phyloP scores from a whole-genome alignment of 2,888 invertebrate species.

The Mimumesa dahlbomi region DNA sequence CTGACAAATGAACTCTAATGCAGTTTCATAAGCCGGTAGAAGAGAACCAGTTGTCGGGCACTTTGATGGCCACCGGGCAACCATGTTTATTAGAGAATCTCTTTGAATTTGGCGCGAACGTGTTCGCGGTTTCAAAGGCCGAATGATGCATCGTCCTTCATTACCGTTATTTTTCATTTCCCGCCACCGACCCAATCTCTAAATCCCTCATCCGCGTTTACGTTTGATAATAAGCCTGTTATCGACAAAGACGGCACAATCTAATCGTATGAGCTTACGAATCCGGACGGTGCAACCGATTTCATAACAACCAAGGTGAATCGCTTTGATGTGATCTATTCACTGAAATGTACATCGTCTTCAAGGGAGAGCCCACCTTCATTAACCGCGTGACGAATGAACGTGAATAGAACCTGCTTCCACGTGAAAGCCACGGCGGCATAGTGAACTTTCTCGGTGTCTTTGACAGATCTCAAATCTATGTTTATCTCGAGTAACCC shows the following conservation, averaged over 20 bases:
- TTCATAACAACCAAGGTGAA: no score
- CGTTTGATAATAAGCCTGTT: conserved; percentile 35
- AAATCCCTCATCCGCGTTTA: conserved; percentile 14
- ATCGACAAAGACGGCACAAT: conserved; percentile 42
- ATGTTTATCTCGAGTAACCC: conserved; percentile 41
- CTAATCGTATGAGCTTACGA: no score
- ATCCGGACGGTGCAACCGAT: no score
- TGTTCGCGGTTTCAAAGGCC: not conserved
- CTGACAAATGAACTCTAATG: conserved; percentile 25
- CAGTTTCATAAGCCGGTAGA: conserved; percentile 8
- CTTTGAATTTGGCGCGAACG: conserved; percentile 6
- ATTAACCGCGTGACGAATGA: conserved; percentile 63
- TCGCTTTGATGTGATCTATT: no score
- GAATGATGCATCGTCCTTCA: not conserved
- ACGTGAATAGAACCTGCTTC: conserved; percentile 59
- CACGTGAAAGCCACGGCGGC: conserved; percentile 18
- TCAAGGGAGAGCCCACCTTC: conserved; percentile 44
- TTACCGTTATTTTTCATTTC: not conserved
- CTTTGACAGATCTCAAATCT: conserved; percentile 45
- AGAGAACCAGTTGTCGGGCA: conserved; percentile 11
- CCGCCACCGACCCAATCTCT: not conserved
- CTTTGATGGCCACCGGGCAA: conserved; percentile 6
- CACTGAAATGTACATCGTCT: conserved; percentile 30
- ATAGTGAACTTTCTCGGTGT: conserved; percentile 16
- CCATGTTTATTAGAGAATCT: conserved; percentile 6